These are phyloP conservation scores for Bubo scandiacus DNA, from an alignment of 2,113 vertebrate genomes.

Conservation along the genomic window DNA sequence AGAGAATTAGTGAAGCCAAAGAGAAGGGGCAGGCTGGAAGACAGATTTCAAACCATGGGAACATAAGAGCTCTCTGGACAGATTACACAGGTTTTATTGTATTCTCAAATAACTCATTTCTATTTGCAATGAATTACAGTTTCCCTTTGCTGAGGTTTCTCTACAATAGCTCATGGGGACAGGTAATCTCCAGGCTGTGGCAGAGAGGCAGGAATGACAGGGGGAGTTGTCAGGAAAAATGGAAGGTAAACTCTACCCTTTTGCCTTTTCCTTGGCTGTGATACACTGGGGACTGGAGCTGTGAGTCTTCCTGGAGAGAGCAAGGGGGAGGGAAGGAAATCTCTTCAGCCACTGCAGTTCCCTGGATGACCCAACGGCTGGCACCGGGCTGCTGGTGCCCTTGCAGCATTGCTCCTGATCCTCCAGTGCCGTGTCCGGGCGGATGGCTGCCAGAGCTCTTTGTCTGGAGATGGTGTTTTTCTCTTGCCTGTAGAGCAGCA, in stretches of 20 bases:
- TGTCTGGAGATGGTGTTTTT: accelerated
- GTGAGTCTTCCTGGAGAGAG: not conserved
- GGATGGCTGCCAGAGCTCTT: not conserved
- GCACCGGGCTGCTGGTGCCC: not conserved
- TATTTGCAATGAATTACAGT: not conserved
- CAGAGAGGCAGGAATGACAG: not conserved
- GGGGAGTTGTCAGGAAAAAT: not conserved
- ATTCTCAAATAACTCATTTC: not conserved
- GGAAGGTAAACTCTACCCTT: not conserved
- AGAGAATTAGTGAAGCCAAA: not conserved
- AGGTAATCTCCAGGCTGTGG: not conserved
- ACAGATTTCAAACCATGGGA: not conserved
- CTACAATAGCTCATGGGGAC: not conserved
- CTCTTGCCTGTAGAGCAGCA: not conserved
- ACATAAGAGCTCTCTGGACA: not conserved
- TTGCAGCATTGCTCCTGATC: not conserved
- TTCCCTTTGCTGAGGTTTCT: not conserved
- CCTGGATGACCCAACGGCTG: not conserved
- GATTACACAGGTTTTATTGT: not conserved
- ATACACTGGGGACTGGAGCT: not conserved
- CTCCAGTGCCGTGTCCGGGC: not conserved
- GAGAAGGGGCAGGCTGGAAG: not conserved
- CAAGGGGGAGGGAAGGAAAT: not conserved
- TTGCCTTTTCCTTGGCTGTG: not conserved
- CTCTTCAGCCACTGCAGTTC: not conserved